Evolutionary conservation across 2,888 invertebrate species (phyloP).

Genomic region (Ceramica pisi): DNA sequence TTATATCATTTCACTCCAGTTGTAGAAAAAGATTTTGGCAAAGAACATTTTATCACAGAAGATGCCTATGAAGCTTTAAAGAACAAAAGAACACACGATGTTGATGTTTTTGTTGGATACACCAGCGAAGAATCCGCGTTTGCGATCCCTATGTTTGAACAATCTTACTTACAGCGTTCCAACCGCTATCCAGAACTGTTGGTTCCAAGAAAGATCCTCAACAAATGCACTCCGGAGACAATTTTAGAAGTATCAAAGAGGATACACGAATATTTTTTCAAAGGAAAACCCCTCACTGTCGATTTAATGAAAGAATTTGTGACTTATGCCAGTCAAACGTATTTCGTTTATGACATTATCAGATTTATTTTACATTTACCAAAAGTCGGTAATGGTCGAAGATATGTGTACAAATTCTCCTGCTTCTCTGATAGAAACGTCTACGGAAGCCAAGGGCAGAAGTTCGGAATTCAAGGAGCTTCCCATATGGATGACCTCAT

Average conservation of each 20-base stretch:
- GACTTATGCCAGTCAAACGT: conserved; percentile 37
- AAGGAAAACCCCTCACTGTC: conserved; percentile 58
- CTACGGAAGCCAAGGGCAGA: conserved; percentile 65
- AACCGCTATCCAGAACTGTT: conserved; percentile 61
- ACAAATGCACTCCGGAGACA: too few relatives aligned
- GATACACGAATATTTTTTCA: conserved; percentile 73
- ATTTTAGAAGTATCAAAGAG: too few relatives aligned
- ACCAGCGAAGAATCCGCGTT: conserved; percentile 91
- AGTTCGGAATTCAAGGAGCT: conserved; percentile 73
- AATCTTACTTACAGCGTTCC: conserved; percentile 35
- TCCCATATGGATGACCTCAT: conserved; percentile 81
- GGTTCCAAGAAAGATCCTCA: too few relatives aligned
- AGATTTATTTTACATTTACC: conserved; percentile 47
- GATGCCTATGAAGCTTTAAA: conserved; percentile 67
- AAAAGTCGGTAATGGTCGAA: conserved; percentile 38
- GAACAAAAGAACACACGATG: conserved; percentile 84
- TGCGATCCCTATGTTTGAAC: conserved; percentile 50
- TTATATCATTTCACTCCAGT: conserved; percentile 76
- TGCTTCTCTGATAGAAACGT: conserved; percentile 75
- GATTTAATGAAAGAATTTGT: conserved; percentile 64
- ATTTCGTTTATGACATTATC: conserved; percentile 67
- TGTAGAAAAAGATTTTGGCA: conserved; percentile 77
- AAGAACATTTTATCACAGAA: conserved; percentile 73
- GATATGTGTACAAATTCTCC: conserved; percentile 66
- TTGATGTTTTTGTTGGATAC: conserved; percentile 93